Percentiles rank a stretch among this genome's conserved stretches.
Evolutionary conservation across 2,113 vertebrate genomes (phyloP).

Genomic region (Procapra przewalskii): DNA sequence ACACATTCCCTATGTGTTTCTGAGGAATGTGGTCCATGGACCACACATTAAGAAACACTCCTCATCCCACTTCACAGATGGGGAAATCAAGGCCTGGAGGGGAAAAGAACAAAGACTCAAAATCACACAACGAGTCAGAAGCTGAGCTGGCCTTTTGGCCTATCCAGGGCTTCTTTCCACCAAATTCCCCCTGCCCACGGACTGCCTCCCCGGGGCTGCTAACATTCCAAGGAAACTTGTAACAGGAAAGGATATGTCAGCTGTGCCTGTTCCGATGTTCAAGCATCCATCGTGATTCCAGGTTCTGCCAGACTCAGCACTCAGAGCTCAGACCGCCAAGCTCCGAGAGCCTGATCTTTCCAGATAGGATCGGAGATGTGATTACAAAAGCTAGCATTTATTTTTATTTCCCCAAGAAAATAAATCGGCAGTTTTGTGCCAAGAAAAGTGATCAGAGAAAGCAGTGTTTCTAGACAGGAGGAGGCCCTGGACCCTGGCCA

Average conservation of each 20-base stretch:
- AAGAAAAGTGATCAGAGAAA: conserved; percentile 44
- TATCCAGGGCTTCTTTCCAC: neutral
- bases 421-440: conserved; percentile 47
- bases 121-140: neutral
- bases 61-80: neutral
- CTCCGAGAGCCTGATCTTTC: conserved; percentile 47
- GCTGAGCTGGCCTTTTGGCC: conserved; percentile 4
- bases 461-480: neutral
- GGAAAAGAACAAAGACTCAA: neutral
- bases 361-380: conserved; percentile 35
- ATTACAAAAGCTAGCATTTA: conserved; percentile 55
- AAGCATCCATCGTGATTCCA: neutral
- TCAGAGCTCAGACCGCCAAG: neutral
- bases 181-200: conserved; percentile 30
- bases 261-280: neutral
- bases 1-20: neutral
- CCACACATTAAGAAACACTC: neutral
- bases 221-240: conserved; percentile 54
- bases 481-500: neutral
- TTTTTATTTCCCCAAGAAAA: conserved; percentile 59
- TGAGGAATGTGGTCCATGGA: neutral
- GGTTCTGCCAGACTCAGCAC: neutral
- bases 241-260: conserved; percentile 55
- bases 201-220: neutral
- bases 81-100: neutral